Evolutionary conservation across 2,888 invertebrate species (phyloP), one percentile per base, ranked within the genome.

Genomic region (Charanyca ferruginea): DNA sequence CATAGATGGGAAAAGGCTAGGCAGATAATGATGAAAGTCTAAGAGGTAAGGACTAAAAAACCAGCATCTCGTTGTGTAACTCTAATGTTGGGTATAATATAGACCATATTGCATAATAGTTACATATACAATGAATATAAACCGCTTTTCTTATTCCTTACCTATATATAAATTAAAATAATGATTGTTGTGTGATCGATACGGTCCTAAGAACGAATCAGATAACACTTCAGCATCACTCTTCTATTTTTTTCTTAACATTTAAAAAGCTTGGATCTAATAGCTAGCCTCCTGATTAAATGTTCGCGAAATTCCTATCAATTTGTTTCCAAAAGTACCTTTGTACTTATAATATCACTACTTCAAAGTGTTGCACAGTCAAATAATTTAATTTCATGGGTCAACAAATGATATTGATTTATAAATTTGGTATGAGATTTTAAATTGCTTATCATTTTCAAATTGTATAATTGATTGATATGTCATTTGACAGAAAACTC

Each of bases 81-180:
- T 41, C 38, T 28, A 63, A 28, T 32, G 23, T 42, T 18, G 2
- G 16, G 18, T 48, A 41, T 48, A 18, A 41, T 48, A 18, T 22
- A 41, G 16, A 32, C 18, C 8, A 48, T 63, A 16, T 7, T 13
- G 7, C n/a, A 25, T 35, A 32, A 41, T 63, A 48, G 48, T 41
- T 25, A 64, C 9, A 11, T 9, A 32, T 11, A 32, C 20, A 28
- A 9, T 20, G 38, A 49, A 2, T 11, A 0, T 42, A 23, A 22
- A 20, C 7, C 22, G 41, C 3, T 65, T 62, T n/a, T 52, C n/a
- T 35, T 45, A 38, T 45, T 65, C 53, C 25, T 52, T 25, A n/a
- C 23, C 7, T 16, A 22, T 0, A 25, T 4, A 3, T 20, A 44
- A 44, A 53, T 64, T 64, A n/a, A 22, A 16, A 18, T 53, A 53